These are phyloP conservation scores for Lucilia cuprina DNA, from an alignment of 1,140 invertebrate species.

Conservation along the genomic window DNA sequence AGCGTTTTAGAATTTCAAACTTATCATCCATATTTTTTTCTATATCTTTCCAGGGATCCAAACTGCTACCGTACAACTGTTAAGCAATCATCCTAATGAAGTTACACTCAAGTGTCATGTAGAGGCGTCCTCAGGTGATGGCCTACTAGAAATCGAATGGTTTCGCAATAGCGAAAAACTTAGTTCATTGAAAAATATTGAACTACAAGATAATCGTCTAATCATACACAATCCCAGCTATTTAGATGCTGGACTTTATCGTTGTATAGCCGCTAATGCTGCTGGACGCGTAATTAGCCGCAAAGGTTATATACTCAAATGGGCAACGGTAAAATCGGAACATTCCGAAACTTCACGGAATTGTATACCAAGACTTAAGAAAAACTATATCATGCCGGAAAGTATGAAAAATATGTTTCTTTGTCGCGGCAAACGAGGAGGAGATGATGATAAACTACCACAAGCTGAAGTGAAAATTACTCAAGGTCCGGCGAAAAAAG, in stretches of 20 bases:
- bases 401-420: conserved; percentile 65
- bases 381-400: conserved; percentile 67
- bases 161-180: conserved; percentile 75
- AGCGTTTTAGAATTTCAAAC: too few species aligned
- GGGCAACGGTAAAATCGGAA: not conserved
- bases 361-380: conserved; percentile 60
- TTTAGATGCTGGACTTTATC: conserved; percentile 74
- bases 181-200: conserved; percentile 67
- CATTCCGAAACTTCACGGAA: conserved; percentile 37
- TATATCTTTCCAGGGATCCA: conserved; percentile 43
- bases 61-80: conserved; percentile 71
- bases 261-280: conserved; percentile 77
- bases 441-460: conserved; percentile 41
- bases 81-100: conserved; percentile 68
- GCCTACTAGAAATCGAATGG: conserved; percentile 77
- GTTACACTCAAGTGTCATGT: conserved; percentile 77
- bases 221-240: conserved; percentile 69
- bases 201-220: conserved; percentile 71
- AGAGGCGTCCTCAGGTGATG: conserved; percentile 69
- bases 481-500: conserved; percentile 64
- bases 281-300: conserved; percentile 75
- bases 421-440: conserved; percentile 55
- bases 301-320: conserved; percentile 68
- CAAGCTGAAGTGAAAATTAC: conserved; percentile 51
- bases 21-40: too few species aligned